Evolutionary conservation across 2,888 invertebrate genomes (phyloP).

Genomic region (Penaeus monodon): DNA sequence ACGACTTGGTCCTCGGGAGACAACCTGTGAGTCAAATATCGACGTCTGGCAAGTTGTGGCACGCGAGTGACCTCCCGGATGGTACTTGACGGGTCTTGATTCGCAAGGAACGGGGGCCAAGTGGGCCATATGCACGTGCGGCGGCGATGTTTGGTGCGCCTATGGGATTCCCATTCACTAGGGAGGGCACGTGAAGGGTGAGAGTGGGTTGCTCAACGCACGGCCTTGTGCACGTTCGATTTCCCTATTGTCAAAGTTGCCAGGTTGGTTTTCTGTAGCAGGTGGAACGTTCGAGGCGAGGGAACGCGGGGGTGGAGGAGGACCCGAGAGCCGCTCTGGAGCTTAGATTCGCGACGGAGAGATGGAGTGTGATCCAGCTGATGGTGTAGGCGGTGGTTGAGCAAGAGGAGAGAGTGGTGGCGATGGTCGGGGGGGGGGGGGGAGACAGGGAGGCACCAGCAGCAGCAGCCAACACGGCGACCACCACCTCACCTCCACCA

Average conservation of each 20-base stretch:
- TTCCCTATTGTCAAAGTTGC: conserved; percentile 31
- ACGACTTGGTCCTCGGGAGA: no score
- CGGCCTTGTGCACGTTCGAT: conserved; percentile 29
- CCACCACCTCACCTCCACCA: conserved; percentile 1
- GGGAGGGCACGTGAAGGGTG: conserved; percentile 11
- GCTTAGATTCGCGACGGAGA: no score
- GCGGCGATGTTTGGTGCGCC: not conserved
- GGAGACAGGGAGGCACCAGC: conserved; percentile 37
- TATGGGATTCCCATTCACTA: conserved; percentile 1
- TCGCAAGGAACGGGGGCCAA: not conserved
- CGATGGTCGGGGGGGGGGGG: conserved; percentile 24
- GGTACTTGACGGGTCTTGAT: not conserved
- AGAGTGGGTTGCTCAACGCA: conserved; percentile 23
- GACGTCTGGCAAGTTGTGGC: not conserved
- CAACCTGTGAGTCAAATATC: no score
- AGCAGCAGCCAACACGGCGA: conserved; percentile 41
- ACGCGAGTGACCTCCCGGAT: conserved; percentile 1
- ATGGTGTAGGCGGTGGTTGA: conserved; percentile 26
- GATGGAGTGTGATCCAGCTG: conserved; percentile 6
- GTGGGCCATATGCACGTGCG: not conserved
- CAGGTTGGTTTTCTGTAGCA: conserved; percentile 11
- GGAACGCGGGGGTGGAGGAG: not conserved
- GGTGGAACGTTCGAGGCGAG: not conserved
- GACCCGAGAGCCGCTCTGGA: not conserved
- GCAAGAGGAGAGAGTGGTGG: conserved; percentile 23